Percentiles rank a stretch among this genome's conserved stretches.
Evolutionary conservation across 2,797 vertebrate genomes (phyloP).

Genomic region (Aeoliscus strigatus): DNA sequence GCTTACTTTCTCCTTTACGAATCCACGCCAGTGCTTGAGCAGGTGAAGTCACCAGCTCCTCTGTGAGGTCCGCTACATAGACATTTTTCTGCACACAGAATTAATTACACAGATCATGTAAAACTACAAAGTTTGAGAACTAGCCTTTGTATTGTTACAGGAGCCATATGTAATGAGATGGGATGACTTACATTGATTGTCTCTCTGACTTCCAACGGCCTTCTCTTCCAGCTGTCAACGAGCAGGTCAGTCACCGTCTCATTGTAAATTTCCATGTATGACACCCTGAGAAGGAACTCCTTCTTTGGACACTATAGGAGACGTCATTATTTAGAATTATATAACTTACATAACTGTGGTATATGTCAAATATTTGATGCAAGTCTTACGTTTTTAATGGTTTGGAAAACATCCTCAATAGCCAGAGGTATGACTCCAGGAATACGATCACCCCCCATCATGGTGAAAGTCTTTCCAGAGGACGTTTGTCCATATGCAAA

Average conservation of each 20-base stretch:
- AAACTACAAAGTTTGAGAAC: too few relatives aligned
- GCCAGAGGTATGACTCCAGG: slow-evolving; percentile 88
- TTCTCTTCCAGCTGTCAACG: slow-evolving; percentile 86
- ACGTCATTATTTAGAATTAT: slow-evolving; percentile 1
- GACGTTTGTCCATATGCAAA: slow-evolving; percentile 97
- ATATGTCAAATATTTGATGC: not conserved
- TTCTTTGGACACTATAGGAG: slow-evolving; percentile 82
- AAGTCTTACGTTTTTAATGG: slow-evolving; percentile 82
- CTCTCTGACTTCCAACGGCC: slow-evolving; percentile 90
- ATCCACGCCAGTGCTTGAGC: slow-evolving; percentile 91
- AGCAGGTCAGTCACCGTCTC: slow-evolving; percentile 92
- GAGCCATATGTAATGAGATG: not conserved
- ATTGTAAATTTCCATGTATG: slow-evolving; percentile 99
- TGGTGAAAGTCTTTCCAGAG: slow-evolving; percentile 95
- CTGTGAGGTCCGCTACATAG: slow-evolving; percentile 88
- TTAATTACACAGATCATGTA: too few relatives aligned
- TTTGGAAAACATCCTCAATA: slow-evolving; percentile 87
- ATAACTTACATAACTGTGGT: not conserved
- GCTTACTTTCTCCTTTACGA: slow-evolving; percentile 92
- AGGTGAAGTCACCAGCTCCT: slow-evolving; percentile 84
- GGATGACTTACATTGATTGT: slow-evolving; percentile 80
- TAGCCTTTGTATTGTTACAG: too few relatives aligned
- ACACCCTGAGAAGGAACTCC: slow-evolving; percentile 92
- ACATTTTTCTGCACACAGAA: slow-evolving; percentile 80
- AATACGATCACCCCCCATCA: slow-evolving; percentile 83